phyloP scores from a whole-genome alignment of 2,888 invertebrate genomes.

The Halictus ligatus region DNA sequence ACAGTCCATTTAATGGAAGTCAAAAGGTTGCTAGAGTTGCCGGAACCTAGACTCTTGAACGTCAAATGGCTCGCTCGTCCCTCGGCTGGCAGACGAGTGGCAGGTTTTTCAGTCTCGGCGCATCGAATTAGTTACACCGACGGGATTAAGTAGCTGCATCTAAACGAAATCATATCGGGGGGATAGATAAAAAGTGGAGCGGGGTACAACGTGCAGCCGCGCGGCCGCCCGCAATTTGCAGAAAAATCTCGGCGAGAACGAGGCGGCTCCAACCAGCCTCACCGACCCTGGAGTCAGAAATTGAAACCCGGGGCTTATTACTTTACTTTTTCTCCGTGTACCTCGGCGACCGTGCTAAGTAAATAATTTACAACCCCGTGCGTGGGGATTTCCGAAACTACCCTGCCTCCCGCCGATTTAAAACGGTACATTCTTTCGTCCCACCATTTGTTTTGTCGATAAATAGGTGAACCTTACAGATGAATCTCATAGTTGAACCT shows the following conservation, averaged over 20 bases:
- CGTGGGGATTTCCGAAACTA: constrained; percentile 6
- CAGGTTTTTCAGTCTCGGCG: constrained; percentile 20
- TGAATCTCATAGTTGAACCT: neutral
- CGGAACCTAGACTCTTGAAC: constrained; percentile 2
- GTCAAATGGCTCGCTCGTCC: neutral
- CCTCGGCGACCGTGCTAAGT: neutral
- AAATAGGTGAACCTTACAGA: neutral
- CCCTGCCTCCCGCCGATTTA: neutral
- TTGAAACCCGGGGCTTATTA: constrained; percentile 14
- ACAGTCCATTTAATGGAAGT: neutral
- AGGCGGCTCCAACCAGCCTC: constrained; percentile 14
- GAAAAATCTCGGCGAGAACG: constrained; percentile 29
- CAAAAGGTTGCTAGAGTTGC: neutral
- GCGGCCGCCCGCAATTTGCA: constrained; percentile 35
- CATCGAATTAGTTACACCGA: constrained; percentile 40
- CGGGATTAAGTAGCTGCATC: constrained; percentile 42
- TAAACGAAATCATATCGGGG: constrained; percentile 47
- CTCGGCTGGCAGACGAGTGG: constrained; percentile 18
- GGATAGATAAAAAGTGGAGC: constrained; percentile 30
- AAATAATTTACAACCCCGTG: neutral
- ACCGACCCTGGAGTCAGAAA: neutral
- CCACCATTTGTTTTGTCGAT: neutral
- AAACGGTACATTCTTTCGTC: neutral
- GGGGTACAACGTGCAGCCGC: neutral
- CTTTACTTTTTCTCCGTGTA: constrained; percentile 11